phyloP scores from a whole-genome alignment of 2,113 vertebrate species.

The Blennius ocellaris region DNA sequence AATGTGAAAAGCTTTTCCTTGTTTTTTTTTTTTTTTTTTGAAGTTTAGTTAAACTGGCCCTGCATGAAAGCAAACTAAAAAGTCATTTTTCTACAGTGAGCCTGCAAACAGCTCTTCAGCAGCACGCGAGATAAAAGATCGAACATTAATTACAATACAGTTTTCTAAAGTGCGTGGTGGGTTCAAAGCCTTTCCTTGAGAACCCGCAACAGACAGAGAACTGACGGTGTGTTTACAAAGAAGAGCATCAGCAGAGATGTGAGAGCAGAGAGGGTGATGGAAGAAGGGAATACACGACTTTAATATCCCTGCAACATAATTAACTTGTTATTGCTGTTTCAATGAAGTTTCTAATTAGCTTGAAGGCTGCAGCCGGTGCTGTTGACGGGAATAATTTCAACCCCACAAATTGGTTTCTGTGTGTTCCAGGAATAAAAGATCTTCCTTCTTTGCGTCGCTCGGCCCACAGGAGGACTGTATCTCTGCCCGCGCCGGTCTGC shows the following conservation, averaged over 20 bases:
- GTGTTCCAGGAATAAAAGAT: constrained; percentile 57
- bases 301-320: constrained; percentile 78
- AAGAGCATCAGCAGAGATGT: constrained; percentile 17
- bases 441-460: not conserved
- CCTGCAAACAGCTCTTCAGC: constrained; percentile 43
- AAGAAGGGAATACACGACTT: constrained; percentile 59
- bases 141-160: constrained; percentile 37
- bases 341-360: constrained; percentile 78
- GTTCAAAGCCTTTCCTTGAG: constrained; percentile 27
- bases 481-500: constrained; percentile 9
- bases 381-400: constrained; percentile 68
- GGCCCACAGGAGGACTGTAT: constrained; percentile 44
- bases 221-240: constrained; percentile 37
- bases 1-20: not conserved
- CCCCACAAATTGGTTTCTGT: constrained; percentile 70
- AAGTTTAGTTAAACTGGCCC: not conserved
- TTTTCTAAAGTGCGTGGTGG: constrained; percentile 21
- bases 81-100: constrained; percentile 22
- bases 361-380: constrained; percentile 61
- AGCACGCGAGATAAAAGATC: constrained; percentile 27
- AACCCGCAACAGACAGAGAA: constrained; percentile 17
- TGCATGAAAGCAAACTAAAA: constrained; percentile 10
- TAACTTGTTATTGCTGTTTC: constrained; percentile 78
- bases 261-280: constrained; percentile 50
- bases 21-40: not conserved